These are phyloP conservation scores for Chrysaora quinquecirrha DNA, from an alignment of 30 jellyfish, hydroid and myxozoan species.

Conservation along the genomic window DNA sequence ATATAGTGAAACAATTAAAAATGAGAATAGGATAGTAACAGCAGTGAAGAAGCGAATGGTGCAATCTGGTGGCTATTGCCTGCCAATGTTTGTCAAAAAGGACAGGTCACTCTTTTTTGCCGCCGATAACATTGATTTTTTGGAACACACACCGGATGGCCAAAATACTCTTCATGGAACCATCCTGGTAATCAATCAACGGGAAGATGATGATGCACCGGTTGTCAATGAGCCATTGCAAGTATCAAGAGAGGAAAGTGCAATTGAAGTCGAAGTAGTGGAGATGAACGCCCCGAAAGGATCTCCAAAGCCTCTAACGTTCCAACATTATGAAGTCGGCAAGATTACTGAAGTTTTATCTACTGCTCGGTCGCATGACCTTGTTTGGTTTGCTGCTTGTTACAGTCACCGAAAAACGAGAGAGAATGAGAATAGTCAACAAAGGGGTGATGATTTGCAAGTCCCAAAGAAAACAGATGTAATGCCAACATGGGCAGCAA, in stretches of 20 bases:
- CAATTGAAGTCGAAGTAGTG: conserved; percentile 19
- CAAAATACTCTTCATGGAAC: conserved; percentile 38
- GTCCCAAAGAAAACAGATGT: conserved; percentile 1
- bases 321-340: conserved; percentile 7
- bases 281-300: conserved; percentile 11
- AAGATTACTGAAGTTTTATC: neutral
- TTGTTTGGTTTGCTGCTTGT: conserved; percentile 33
- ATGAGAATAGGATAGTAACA: conserved; percentile 14
- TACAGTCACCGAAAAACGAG: conserved; percentile 2
- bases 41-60: conserved; percentile 17
- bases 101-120: conserved; percentile 34
- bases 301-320: conserved; percentile 35
- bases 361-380: conserved; percentile 18
- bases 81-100: conserved; percentile 6
- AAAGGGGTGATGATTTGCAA: conserved; percentile 3
- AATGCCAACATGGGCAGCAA: conserved; percentile 43
- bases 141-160: conserved; percentile 27
- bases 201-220: conserved; percentile 19
- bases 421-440: neutral
- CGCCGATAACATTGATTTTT: conserved; percentile 16
- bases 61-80: conserved; percentile 38
- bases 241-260: neutral
- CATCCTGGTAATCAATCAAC: conserved; percentile 34
- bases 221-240: conserved; percentile 11
- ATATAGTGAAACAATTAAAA: neutral